Evolutionary conservation across 2,113 vertebrate genomes (phyloP).

Genomic region (Genyomyrus donnyi): DNA sequence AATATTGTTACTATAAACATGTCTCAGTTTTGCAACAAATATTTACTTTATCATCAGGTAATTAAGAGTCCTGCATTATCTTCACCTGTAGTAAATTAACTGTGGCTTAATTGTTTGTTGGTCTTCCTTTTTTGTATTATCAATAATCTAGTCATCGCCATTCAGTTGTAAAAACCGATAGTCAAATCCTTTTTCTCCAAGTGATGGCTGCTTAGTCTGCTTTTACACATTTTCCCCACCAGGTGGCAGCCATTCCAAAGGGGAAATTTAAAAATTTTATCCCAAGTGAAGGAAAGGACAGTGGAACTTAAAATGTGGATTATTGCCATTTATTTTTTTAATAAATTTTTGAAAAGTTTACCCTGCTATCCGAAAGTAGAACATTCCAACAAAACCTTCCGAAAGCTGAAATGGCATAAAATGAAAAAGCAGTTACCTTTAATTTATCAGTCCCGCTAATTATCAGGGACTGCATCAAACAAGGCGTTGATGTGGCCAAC

Average conservation of each 20-base stretch:
- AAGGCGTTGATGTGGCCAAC: neutral
- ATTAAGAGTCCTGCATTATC: conserved; percentile 48
- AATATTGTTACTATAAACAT: conserved; percentile 52
- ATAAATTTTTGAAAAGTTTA: neutral
- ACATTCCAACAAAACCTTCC: neutral
- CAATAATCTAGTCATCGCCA: neutral
- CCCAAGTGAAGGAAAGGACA: neutral
- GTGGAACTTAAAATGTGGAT: neutral
- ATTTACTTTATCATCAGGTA: conserved; percentile 45
- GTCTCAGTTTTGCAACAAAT: conserved; percentile 36
- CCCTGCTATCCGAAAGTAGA: neutral
- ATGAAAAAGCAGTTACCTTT: neutral
- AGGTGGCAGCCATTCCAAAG: neutral
- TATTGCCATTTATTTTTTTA: neutral
- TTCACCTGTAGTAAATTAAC: conserved; percentile 53
- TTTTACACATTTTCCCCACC: neutral
- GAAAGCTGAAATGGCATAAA: neutral
- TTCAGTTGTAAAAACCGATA: neutral
- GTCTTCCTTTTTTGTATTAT: neutral
- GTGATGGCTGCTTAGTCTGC: neutral
- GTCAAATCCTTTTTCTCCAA: neutral
- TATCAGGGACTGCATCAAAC: neutral
- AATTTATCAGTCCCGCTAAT: neutral
- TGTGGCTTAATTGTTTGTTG: conserved; percentile 45
- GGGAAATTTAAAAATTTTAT: neutral